Conservation (phyloP, 1,140 invertebrate genomes). For the Bombus consobrinus region DNA sequence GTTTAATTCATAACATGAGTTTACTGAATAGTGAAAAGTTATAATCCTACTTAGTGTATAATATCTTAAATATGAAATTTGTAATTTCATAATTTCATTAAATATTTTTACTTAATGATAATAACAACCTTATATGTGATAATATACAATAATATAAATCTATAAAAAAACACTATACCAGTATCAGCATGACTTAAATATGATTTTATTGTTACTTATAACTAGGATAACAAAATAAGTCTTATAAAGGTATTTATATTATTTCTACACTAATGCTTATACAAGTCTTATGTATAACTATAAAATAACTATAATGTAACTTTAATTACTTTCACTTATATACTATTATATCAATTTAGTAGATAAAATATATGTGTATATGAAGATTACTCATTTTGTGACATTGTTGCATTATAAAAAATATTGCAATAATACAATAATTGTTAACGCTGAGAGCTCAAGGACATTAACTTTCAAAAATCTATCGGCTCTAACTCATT, state of each 20-base stretch:
- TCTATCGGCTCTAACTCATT: background rate
- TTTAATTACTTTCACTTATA: background rate
- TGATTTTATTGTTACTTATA: constrained; percentile 1
- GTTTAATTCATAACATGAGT: background rate
- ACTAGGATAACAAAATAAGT: background rate
- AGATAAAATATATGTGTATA: no score
- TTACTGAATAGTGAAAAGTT: background rate
- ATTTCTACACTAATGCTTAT: background rate
- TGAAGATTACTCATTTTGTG: background rate
- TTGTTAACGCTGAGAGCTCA: background rate
- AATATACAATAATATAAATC: background rate
- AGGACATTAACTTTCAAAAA: background rate
- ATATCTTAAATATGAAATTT: background rate
- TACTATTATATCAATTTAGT: background rate
- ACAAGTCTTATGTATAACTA: background rate
- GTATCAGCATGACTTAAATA: background rate
- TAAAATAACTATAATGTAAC: background rate
- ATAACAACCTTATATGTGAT: background rate
- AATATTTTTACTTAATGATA: background rate
- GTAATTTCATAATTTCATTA: background rate
- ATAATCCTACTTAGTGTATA: background rate
- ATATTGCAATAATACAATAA: background rate
- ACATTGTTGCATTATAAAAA: background rate
- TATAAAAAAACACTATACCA: background rate
- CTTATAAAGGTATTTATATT: background rate